phyloP scores from a whole-genome alignment of 2,113 vertebrate species.

The Halcyon senegalensis region DNA sequence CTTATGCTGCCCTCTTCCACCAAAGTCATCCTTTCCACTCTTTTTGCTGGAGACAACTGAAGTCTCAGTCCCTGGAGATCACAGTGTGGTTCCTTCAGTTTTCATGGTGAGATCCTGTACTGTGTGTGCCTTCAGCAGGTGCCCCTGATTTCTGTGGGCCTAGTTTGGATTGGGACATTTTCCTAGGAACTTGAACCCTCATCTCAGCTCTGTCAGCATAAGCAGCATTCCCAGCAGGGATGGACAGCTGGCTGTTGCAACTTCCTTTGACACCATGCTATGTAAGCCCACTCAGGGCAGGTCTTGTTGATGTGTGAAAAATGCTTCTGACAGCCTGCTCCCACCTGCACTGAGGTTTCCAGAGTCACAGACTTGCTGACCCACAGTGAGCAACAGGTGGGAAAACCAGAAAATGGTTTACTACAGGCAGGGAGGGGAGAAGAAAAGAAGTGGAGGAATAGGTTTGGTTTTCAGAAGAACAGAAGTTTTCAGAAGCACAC shows the following conservation, averaged over 20 bases:
- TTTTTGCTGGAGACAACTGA: neutral
- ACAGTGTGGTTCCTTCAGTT: neutral
- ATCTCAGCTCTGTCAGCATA: neutral
- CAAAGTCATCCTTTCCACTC: neutral
- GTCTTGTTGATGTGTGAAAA: constrained; percentile 55
- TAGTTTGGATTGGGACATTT: neutral
- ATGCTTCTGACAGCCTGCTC: constrained; percentile 28
- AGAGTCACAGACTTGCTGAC: neutral
- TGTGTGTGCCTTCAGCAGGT: neutral
- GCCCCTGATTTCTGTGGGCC: neutral
- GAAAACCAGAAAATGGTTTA: neutral
- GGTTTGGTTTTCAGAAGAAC: neutral
- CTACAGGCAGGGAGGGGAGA: neutral
- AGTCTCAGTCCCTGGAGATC: neutral
- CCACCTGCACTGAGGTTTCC: neutral
- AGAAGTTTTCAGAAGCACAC: neutral
- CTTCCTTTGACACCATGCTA: neutral
- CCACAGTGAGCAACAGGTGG: neutral
- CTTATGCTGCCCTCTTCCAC: neutral
- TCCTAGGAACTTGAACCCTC: neutral
- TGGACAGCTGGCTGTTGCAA: constrained; percentile 28
- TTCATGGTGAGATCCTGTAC: neutral
- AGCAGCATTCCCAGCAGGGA: neutral
- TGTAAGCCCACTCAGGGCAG: constrained; percentile 50
- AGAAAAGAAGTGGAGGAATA: neutral